A percentile compares a stretch with the other conserved stretches of the same genome.
These are phyloP conservation scores for Cyphomyrus discorhynchus DNA, from an alignment of 2,113 vertebrate species.

Conservation along the genomic window DNA sequence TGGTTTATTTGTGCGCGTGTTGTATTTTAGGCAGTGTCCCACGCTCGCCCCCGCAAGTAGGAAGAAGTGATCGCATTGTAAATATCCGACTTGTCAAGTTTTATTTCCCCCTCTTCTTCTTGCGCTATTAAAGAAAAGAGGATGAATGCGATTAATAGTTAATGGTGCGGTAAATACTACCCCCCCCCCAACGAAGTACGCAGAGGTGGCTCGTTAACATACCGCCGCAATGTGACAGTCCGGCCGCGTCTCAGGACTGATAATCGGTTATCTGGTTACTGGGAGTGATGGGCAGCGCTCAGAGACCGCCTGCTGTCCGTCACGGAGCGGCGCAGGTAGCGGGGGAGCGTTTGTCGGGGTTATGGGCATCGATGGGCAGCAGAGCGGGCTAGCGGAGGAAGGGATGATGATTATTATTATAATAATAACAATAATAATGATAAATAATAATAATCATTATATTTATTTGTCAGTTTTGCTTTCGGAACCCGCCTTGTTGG, in stretches of 20 bases:
- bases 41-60: conserved; percentile 9
- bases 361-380: neutral
- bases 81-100: conserved; percentile 1
- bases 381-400: neutral
- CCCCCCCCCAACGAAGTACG: neutral
- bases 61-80: conserved; percentile 2
- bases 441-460: neutral
- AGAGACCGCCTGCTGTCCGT: neutral
- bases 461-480: neutral
- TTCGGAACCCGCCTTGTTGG: neutral
- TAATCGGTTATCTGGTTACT: neutral
- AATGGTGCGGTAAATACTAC: neutral
- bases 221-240: neutral
- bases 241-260: neutral
- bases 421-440: neutral
- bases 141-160: neutral
- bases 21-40: neutral
- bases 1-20: neutral
- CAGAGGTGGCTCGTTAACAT: neutral
- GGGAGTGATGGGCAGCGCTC: neutral
- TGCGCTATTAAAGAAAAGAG: neutral
- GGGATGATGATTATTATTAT: neutral
- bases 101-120: neutral
- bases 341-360: neutral
- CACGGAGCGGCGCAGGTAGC: neutral